A percentile compares a stretch with the other conserved stretches of the same genome.
phyloP scores from a whole-genome alignment of 23 tunicate species.

The Halocynthia roretzi region DNA sequence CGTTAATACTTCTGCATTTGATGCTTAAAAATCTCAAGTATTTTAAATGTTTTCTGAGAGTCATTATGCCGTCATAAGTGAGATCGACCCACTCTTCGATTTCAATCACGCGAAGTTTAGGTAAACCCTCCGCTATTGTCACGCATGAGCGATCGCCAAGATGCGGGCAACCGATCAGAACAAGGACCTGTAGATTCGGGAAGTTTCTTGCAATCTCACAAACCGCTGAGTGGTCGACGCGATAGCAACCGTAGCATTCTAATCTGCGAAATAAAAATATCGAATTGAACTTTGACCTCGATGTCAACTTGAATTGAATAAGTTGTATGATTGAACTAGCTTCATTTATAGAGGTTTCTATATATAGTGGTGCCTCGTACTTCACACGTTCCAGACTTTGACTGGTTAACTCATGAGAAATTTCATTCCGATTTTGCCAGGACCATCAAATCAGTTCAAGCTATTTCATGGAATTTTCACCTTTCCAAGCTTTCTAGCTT shows the following conservation, averaged over 20 bases:
- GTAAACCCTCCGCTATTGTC: slow-evolving; percentile 21
- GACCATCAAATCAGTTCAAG: too few relatives aligned
- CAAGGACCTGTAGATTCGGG: slow-evolving; percentile 28
- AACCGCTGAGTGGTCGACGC: slow-evolving; percentile 44
- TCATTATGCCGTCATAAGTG: slow-evolving; percentile 28
- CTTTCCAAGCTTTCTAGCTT: slow-evolving; percentile 47
- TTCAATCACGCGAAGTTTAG: slow-evolving; percentile 32
- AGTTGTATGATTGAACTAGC: too few relatives aligned
- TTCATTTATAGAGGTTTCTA: too few relatives aligned
- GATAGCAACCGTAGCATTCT: slow-evolving; percentile 49
- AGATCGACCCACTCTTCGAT: slow-evolving; percentile 76
- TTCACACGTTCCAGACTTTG: too few relatives aligned
- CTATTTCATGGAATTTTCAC: too few relatives aligned
- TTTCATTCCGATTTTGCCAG: too few relatives aligned
- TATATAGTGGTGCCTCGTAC: too few relatives aligned
- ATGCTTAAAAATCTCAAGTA: slow-evolving; percentile 62
- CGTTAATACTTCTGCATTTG: slow-evolving; percentile 34
- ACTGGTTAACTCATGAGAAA: too few relatives aligned
- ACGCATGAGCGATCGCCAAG: slow-evolving; percentile 39
- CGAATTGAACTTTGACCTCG: not conserved
- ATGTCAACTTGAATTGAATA: not conserved
- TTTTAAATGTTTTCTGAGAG: slow-evolving; percentile 4
- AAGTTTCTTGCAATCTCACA: slow-evolving; percentile 32
- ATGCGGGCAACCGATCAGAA: slow-evolving; percentile 51
- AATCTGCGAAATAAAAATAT: slow-evolving; percentile 22